Percentiles rank a stretch among this genome's conserved stretches.
Evolutionary conservation across 2,797 vertebrate genomes (phyloP).

Genomic region (Periophthalmus magnuspinnatus): DNA sequence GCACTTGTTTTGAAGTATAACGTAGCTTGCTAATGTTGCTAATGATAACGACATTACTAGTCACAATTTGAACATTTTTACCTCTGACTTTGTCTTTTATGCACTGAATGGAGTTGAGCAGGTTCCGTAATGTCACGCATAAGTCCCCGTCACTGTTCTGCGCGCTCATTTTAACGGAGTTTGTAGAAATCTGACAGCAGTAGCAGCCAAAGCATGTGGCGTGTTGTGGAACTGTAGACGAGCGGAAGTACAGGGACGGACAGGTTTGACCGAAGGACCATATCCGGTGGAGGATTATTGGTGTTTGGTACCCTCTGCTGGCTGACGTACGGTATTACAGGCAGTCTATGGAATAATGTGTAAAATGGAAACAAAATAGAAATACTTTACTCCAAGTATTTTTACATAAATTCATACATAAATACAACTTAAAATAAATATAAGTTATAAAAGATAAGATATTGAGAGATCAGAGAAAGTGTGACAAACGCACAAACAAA

Average conservation of each 20-base stretch:
- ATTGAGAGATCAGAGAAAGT: no score
- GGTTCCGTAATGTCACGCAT: constrained; percentile 62
- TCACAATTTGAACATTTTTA: constrained; percentile 17
- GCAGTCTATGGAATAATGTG: no score
- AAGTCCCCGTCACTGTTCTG: constrained; percentile 47
- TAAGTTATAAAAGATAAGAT: no score
- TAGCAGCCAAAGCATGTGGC: not conserved
- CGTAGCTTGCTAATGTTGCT: not conserved
- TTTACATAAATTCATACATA: no score
- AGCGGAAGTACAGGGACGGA: constrained; percentile 20
- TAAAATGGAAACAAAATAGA: no score
- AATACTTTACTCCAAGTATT: no score
- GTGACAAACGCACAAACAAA: no score
- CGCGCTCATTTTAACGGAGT: constrained; percentile 56
- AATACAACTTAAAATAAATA: no score
- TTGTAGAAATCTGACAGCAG: not conserved
- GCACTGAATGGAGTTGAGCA: constrained; percentile 69
- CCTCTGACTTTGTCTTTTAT: constrained; percentile 74
- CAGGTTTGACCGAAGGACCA: not conserved
- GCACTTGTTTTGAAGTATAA: not conserved
- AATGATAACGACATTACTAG: not conserved
- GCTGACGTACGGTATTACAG: not conserved
- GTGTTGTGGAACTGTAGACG: constrained; percentile 54
- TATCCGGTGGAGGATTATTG: not conserved
- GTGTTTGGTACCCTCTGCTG: not conserved